Evolutionary conservation across 2,888 invertebrate species (phyloP).

Genomic region (Stenurella melanura): DNA sequence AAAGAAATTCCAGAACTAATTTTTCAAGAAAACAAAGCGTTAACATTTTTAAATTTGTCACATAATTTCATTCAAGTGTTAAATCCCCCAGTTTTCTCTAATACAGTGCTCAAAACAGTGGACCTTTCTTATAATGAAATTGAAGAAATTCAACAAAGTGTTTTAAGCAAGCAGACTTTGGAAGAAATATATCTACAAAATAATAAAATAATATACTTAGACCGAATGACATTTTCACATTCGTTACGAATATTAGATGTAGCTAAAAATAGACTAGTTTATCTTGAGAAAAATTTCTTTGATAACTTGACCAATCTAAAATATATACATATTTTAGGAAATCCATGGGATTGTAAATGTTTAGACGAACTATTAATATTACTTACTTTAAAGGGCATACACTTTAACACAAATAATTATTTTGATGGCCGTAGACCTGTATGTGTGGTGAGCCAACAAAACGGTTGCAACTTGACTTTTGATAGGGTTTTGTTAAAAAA

Average conservation of each 20-base stretch:
- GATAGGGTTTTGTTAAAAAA: slow-evolving; percentile 23
- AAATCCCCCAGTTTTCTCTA: background rate
- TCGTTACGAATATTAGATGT: background rate
- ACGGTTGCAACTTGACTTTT: background rate
- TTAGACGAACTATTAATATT: slow-evolving; percentile 11
- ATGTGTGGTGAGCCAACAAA: slow-evolving; percentile 4
- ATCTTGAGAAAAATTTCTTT: slow-evolving; percentile 3
- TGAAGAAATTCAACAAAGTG: background rate
- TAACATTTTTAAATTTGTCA: slow-evolving; percentile 9
- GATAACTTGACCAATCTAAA: slow-evolving; percentile 8
- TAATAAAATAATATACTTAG: slow-evolving; percentile 16
- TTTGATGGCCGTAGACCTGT: slow-evolving; percentile 13
- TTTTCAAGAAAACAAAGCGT: background rate
- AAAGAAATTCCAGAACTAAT: background rate
- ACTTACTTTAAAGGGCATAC: slow-evolving; percentile 8
- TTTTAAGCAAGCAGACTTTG: background rate
- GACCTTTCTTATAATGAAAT: slow-evolving; percentile 22
- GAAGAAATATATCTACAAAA: slow-evolving; percentile 20
- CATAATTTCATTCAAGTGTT: background rate
- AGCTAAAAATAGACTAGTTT: background rate
- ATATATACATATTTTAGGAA: background rate
- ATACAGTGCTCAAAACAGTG: background rate
- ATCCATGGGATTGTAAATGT: slow-evolving; percentile 24
- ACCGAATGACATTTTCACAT: background rate
- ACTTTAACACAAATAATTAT: background rate